A percentile compares a stretch with the other conserved stretches of the same genome.
These are phyloP conservation scores for Phortica magna DNA, from an alignment of 2,888 invertebrate species.

Conservation along the genomic window DNA sequence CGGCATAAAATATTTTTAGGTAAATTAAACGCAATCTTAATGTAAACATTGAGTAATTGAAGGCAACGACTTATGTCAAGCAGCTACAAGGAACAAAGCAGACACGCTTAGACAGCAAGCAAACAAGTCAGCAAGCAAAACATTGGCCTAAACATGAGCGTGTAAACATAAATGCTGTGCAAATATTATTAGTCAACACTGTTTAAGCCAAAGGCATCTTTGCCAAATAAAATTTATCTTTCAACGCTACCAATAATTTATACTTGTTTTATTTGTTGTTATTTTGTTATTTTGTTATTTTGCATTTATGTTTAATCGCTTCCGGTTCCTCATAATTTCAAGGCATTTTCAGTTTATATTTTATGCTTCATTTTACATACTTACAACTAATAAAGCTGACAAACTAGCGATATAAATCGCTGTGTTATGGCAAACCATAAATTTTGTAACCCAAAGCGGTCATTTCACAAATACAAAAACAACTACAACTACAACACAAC, in stretches of 20 bases:
- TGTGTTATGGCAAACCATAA: conserved; percentile 10
- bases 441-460: not conserved
- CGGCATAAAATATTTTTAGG: conserved; percentile 22
- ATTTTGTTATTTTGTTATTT: too few species aligned
- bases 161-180: not conserved
- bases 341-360: not conserved
- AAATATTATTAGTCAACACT: conserved; percentile 18
- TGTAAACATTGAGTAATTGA: conserved; percentile 31
- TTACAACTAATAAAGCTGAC: not conserved
- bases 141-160: not conserved
- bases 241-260: too few species aligned
- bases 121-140: not conserved
- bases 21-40: conserved; percentile 17
- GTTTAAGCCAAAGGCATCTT: not conserved
- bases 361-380: not conserved
- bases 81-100: not conserved
- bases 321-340: not conserved
- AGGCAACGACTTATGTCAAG: conserved; percentile 26
- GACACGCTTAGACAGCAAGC: not conserved
- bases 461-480: not conserved
- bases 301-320: too few species aligned
- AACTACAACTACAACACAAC: not conserved
- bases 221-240: not conserved
- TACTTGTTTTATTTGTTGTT: too few species aligned
- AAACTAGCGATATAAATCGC: not conserved